Evolutionary conservation across 2,797 vertebrate genomes (phyloP), one percentile per base, ranked within the genome.

Genomic region (Sebastes nivosus): DNA sequence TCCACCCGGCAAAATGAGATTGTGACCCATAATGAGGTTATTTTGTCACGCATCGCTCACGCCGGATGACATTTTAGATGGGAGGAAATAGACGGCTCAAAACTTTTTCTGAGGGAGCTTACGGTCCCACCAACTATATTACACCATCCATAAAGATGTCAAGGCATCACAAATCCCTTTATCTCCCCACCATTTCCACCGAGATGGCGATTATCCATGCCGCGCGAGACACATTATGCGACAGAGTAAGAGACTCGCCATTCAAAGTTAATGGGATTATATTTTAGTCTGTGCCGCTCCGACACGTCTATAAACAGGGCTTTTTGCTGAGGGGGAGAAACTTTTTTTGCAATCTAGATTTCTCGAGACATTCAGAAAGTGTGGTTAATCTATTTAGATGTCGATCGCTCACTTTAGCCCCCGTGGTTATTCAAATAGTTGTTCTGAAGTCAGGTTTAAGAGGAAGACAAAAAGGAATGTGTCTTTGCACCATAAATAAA

Each of bases 211-310:
- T 93, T 93, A 91, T 92, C 87, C 85, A 80, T 89, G 86, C 79
- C 24, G 72, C 55, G 80, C 32, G 42, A 92, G 87, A 91, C 92
- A 88, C 86, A 91, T 91, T 93, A 92, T 92, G 91, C 90, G 89
- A 84, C 65, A 75, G 81, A 87, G 87, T 86, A 87, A 90, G 90
- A 90, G 89, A 90, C 90, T 90, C 91, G 85, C 88, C 89, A 91
- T 93, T 93, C 92, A 92, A 87, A 85, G 83, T 77, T 90, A 93
- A 93, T 94, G 90, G 87, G 90, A 91, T 93, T 92, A 94, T 91
- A 90, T 92, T 92, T 90, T 88, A 89, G 89, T 82, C 87, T 87
- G 82, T 66, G 79, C 77, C 8, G 58, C 73, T 72, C 76, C 76
- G 85, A 85, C 84, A 81, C 80, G 67, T 89, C 87, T 82, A 87